These are phyloP conservation scores for Diaphora mendica DNA, from an alignment of 2,888 invertebrate species.

Conservation along the genomic window DNA sequence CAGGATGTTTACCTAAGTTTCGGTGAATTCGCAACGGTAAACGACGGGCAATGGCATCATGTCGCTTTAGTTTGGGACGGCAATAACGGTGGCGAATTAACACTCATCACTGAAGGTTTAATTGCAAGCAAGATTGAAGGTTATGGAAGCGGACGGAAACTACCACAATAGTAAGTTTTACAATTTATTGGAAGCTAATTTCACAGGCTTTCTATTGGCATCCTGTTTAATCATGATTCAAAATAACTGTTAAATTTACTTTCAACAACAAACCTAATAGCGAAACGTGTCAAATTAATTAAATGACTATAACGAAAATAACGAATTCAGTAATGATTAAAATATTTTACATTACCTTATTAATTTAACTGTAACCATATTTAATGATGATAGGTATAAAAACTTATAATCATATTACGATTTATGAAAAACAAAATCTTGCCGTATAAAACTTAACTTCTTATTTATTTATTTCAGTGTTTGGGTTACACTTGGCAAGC, in stretches of 20 bases:
- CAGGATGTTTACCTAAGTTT: conserved; percentile 96
- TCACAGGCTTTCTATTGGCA: too few species aligned
- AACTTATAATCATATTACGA: not conserved
- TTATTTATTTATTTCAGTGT: conserved; percentile 86
- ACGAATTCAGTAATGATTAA: too few species aligned
- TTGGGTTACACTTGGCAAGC: conserved; percentile 97
- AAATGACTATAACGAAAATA: too few species aligned
- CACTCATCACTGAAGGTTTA: conserved; percentile 97
- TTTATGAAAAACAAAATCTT: not conserved
- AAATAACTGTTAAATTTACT: too few species aligned
- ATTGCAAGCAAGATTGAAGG: conserved; percentile 97
- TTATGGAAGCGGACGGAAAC: conserved; percentile 92
- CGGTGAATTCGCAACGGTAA: conserved; percentile 96
- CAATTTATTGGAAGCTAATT: not conserved
- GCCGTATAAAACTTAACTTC: not conserved
- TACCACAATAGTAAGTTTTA: conserved; percentile 92
- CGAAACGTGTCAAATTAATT: too few species aligned
- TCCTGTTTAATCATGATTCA: too few species aligned
- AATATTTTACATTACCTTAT: too few species aligned
- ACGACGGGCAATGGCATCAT: conserved; percentile 99
- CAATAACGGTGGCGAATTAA: conserved; percentile 93
- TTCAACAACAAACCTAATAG: too few species aligned
- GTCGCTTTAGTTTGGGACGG: conserved; percentile 98
- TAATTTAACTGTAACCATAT: too few species aligned
- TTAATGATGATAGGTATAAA: too few species aligned